These are phyloP conservation scores for Sphaerodactylus townsendi DNA, from an alignment of 2,113 vertebrate genomes.

Conservation along the genomic window DNA sequence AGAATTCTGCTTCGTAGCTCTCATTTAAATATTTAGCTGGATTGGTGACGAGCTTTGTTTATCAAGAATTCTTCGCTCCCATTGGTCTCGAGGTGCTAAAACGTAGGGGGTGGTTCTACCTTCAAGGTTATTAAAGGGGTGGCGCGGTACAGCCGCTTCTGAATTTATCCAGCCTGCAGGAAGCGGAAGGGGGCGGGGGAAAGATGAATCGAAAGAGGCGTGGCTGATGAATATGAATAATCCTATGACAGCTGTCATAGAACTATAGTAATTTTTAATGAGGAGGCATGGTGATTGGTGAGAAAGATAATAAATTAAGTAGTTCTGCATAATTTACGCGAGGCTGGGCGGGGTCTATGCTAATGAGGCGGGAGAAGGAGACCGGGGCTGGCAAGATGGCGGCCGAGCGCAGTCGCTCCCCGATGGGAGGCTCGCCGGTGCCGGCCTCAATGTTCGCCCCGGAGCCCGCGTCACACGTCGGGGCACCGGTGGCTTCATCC, in stretches of 20 bases:
- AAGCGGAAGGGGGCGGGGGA: too few species aligned
- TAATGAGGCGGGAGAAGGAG: slow-evolving; percentile 36
- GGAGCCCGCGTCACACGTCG: slow-evolving; percentile 72
- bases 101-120: neutral
- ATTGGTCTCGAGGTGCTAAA: slow-evolving; percentile 25
- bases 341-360: neutral
- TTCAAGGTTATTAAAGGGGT: neutral
- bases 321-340: neutral
- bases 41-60: slow-evolving; percentile 31
- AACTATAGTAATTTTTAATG: neutral
- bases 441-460: slow-evolving; percentile 92
- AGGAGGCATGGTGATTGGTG: slow-evolving; percentile 11
- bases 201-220: neutral
- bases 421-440: slow-evolving; percentile 80
- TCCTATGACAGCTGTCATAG: neutral
- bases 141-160: fast-evolving
- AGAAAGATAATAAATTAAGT: neutral
- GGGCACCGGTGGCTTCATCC: slow-evolving; percentile 75
- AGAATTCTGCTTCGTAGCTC: fast-evolving
- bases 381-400: slow-evolving; percentile 73
- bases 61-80: neutral
- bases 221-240: fast-evolving
- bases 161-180: neutral
- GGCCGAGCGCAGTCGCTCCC: slow-evolving; percentile 78
- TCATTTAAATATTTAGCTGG: fast-evolving